phyloP scores from a whole-genome alignment of 2,888 invertebrate genomes.

The Stenchaetothrips biformis region DNA sequence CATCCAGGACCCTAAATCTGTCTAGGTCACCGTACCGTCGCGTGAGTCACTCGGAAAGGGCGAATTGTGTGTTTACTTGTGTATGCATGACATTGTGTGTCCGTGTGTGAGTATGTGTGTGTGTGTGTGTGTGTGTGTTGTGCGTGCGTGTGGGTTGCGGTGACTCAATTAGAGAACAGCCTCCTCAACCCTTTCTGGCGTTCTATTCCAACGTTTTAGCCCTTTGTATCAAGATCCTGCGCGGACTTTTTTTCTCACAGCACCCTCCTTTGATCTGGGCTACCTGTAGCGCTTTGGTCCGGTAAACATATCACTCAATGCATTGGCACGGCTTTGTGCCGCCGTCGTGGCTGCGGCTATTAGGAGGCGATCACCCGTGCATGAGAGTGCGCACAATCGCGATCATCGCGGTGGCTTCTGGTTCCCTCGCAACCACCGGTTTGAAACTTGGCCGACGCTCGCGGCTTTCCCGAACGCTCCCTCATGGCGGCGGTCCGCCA shows the following conservation, averaged over 20 bases:
- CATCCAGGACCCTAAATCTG: too few relatives aligned
- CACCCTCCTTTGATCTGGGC: background rate
- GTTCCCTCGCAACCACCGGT: background rate
- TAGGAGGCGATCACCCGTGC: constrained; percentile 14
- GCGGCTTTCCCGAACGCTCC: too few relatives aligned
- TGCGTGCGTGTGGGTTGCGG: background rate
- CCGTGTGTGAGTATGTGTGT: too few relatives aligned
- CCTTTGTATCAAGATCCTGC: background rate
- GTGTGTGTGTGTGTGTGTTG: too few relatives aligned
- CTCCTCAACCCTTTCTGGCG: background rate
- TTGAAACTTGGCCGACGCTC: too few relatives aligned
- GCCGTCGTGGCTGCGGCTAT: background rate
- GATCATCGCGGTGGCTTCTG: background rate
- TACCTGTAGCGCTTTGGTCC: background rate
- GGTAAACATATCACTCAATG: constrained; percentile 3
- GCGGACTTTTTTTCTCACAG: background rate
- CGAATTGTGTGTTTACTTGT: too few relatives aligned
- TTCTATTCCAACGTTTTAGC: background rate
- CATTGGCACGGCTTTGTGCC: background rate
- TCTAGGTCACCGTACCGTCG: too few relatives aligned
- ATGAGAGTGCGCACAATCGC: background rate
- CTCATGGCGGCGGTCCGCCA: too few relatives aligned
- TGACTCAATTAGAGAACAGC: background rate
- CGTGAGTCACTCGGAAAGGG: too few relatives aligned
- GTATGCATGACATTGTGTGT: too few relatives aligned